Conservation (phyloP, 2,797 vertebrate genomes). For the Sebastes matsubarae region DNA sequence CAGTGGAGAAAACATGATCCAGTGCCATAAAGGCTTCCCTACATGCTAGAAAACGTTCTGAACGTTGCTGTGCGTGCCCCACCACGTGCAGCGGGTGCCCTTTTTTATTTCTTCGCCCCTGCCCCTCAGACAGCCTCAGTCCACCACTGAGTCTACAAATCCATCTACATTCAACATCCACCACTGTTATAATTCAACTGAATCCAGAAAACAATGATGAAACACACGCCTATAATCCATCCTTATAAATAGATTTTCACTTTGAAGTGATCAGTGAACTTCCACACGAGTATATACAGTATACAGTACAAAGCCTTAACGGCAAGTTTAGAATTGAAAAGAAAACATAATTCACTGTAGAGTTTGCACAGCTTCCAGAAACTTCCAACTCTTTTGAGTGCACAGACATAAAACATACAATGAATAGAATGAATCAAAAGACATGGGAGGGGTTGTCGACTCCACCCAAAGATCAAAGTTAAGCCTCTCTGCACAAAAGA, state of each 20-base stretch:
- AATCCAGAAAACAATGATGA: not conserved
- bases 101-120: not conserved
- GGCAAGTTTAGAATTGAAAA: not conserved
- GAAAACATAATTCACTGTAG: not conserved
- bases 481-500: not conserved
- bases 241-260: not conserved
- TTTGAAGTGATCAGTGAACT: not conserved
- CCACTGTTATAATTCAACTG: not conserved
- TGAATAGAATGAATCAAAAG: slow-evolving; percentile 12
- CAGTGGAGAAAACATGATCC: too few species aligned
- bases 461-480: slow-evolving; percentile 49
- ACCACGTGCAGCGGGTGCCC: not conserved
- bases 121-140: not conserved
- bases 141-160: not conserved
- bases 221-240: not conserved
- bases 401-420: not conserved
- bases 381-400: not conserved
- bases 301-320: not conserved
- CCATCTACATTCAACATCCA: not conserved
- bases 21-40: too few species aligned
- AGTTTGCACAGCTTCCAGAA: not conserved
- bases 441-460: slow-evolving; percentile 48
- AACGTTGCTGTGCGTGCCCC: too few species aligned
- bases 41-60: too few species aligned
- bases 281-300: not conserved